Evolutionary conservation across 2,113 vertebrate species (phyloP).

Genomic region (Gallinago paraguaiae): DNA sequence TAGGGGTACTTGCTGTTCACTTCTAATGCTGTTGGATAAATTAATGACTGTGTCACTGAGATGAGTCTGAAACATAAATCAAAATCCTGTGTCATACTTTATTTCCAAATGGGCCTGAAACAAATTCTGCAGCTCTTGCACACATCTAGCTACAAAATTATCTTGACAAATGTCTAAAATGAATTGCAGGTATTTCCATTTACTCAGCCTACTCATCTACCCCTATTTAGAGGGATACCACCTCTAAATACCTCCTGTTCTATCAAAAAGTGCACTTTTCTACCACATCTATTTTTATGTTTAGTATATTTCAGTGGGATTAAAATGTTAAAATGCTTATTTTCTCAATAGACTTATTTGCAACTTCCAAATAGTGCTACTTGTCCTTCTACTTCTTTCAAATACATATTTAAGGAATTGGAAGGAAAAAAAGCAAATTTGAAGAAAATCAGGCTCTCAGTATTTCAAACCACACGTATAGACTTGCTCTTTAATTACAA

Average conservation of each 20-base stretch:
- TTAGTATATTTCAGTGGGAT: neutral
- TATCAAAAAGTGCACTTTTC: neutral
- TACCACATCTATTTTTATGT: neutral
- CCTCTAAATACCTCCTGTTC: neutral
- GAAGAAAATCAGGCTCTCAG: neutral
- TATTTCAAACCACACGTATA: neutral
- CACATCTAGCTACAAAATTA: neutral
- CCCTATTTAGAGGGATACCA: neutral
- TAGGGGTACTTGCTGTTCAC: neutral
- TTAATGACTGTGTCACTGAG: neutral
- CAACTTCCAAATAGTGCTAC: neutral
- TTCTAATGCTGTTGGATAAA: neutral
- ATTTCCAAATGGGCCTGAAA: neutral
- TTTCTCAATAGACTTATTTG: neutral
- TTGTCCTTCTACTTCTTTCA: neutral
- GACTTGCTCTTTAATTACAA: neutral
- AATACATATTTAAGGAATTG: neutral
- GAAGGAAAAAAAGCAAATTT: neutral
- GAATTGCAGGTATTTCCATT: neutral
- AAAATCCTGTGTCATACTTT: neutral
- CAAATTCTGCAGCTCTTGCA: neutral
- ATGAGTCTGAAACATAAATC: conserved; percentile 2
- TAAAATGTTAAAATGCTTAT: neutral
- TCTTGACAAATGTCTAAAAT: neutral
- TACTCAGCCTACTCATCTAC: neutral